These are phyloP conservation scores for Leptopilina myrica DNA, from an alignment of 2,888 invertebrate genomes.

Conservation along the genomic window DNA sequence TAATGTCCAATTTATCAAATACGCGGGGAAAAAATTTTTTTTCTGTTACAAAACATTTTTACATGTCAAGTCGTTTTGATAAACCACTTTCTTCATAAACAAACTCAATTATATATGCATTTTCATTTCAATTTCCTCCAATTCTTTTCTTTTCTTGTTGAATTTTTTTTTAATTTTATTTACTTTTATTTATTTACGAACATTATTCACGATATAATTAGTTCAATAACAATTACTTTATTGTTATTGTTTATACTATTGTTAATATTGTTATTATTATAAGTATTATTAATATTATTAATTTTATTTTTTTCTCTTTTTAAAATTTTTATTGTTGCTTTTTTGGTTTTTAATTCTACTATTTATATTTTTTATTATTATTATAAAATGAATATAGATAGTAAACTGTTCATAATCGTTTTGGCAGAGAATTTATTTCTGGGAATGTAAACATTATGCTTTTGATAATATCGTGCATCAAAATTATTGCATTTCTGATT, in stretches of 20 bases:
- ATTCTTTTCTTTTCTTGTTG: background rate
- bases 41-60: background rate
- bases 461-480: conserved; percentile 11
- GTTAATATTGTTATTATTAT: no score
- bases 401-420: no score
- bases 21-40: background rate
- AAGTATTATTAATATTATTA: no score
- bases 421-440: no score
- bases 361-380: no score
- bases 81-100: conserved; percentile 21
- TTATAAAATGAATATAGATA: no score
- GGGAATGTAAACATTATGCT: background rate
- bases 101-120: background rate
- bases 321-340: no score
- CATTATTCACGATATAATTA: no score
- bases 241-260: no score
- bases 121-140: background rate
- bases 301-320: no score
- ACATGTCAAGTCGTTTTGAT: background rate
- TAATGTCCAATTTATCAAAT: conserved; percentile 20
- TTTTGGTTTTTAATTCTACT: no score
- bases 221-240: no score
- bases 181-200: background rate
- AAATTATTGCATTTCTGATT: background rate
- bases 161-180: background rate